These are phyloP conservation scores for Marronus borbonicus DNA, from an alignment of 2,888 invertebrate species.

Conservation along the genomic window DNA sequence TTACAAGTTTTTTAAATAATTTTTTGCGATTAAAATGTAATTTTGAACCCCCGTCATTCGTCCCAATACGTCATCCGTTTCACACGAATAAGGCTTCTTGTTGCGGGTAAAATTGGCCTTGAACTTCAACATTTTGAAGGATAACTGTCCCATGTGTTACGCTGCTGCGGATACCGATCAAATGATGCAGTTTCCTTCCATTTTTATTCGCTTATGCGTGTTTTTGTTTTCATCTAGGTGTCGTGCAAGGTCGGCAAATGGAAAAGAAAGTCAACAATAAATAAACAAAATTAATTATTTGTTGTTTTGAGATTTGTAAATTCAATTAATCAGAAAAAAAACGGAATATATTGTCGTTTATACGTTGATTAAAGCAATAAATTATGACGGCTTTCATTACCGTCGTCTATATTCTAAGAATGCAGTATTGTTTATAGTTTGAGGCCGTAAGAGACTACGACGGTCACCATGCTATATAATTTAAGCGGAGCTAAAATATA, in stretches of 20 bases:
- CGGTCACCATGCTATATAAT: too few species aligned
- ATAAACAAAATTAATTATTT: not conserved
- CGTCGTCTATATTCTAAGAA: too few species aligned
- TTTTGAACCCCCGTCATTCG: too few species aligned
- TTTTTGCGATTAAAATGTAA: too few species aligned
- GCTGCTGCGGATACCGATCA: not conserved
- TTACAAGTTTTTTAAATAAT: too few species aligned
- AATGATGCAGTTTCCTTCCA: constrained; percentile 12
- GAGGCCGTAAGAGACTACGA: too few species aligned
- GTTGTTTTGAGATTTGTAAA: not conserved
- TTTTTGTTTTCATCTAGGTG: constrained; percentile 14
- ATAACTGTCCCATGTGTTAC: not conserved
- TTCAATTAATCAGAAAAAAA: too few species aligned
- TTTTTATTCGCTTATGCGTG: constrained; percentile 1
- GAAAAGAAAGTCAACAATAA: not conserved
- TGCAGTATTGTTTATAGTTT: too few species aligned
- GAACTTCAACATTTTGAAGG: constrained; percentile 25
- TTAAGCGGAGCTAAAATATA: too few species aligned
- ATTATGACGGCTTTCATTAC: too few species aligned
- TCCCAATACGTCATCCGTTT: not conserved
- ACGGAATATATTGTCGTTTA: too few species aligned
- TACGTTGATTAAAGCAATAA: too few species aligned
- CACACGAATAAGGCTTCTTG: not conserved
- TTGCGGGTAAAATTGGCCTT: constrained; percentile 20
- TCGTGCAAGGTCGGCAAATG: not conserved